Percentiles rank a stretch among this genome's conserved stretches.
These are phyloP conservation scores for Lithobates sylvaticus DNA, from an alignment of 2,797 vertebrate genomes.

Conservation along the genomic window DNA sequence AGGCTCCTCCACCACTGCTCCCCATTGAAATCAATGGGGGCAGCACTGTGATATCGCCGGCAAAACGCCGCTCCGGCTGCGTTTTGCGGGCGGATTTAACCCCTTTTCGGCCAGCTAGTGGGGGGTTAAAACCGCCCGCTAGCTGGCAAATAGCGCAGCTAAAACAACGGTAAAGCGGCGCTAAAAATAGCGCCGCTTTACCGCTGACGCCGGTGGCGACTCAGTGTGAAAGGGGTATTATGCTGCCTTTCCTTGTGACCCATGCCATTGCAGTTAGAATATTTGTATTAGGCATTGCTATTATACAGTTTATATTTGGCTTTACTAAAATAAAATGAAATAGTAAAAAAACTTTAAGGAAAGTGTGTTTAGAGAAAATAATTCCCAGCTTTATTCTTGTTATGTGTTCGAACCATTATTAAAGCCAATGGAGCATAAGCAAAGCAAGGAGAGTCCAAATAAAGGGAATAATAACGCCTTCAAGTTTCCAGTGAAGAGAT, in stretches of 20 bases:
- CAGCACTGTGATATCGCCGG: no score
- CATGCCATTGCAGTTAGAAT: neutral
- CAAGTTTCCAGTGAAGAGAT: slow-evolving; percentile 57
- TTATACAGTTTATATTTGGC: neutral
- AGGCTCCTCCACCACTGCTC: no score
- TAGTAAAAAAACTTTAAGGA: neutral
- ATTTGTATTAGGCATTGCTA: slow-evolving; percentile 47
- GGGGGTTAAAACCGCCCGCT: no score
- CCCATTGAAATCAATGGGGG: no score
- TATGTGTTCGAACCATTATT: slow-evolving; percentile 59
- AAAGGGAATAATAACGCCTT: slow-evolving; percentile 64
- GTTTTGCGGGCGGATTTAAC: no score
- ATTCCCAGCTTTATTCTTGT: slow-evolving; percentile 60
- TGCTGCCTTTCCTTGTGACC: neutral
- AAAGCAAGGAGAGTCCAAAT: slow-evolving; percentile 58
- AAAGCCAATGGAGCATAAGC: slow-evolving; percentile 57
- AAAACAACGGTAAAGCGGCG: no score
- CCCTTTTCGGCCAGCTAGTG: no score
- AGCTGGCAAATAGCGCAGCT: no score
- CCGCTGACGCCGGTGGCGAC: no score
- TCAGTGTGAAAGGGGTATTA: no score
- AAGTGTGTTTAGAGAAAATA: slow-evolving; percentile 30
- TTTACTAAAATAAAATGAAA: neutral
- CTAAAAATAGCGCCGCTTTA: no score
- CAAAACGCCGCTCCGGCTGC: no score